A percentile compares a stretch with the other conserved stretches of the same genome.
Evolutionary conservation across 2,888 invertebrate species (phyloP).

Genomic region (Parnassius glacialis): DNA sequence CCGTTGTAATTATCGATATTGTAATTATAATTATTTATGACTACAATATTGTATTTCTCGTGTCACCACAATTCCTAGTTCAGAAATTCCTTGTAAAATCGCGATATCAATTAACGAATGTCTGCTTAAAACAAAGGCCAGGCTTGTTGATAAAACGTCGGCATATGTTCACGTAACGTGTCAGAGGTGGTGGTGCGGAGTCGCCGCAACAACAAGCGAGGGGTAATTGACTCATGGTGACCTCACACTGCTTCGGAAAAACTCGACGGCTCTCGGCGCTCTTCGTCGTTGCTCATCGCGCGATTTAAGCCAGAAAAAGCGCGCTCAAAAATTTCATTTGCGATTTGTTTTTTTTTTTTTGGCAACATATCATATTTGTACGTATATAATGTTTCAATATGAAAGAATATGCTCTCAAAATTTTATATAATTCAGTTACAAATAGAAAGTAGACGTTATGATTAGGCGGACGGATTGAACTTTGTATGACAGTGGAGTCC

Average conservation of each 20-base stretch:
- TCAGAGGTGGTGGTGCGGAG: conserved; percentile 35
- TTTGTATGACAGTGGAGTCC: too few relatives aligned
- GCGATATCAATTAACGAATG: background rate
- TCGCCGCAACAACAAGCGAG: conserved; percentile 32
- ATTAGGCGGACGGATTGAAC: too few relatives aligned
- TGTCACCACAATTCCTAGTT: too few relatives aligned
- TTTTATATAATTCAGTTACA: too few relatives aligned
- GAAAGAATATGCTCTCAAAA: too few relatives aligned
- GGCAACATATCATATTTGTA: background rate
- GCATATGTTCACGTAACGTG: conserved; percentile 21
- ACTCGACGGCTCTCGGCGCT: conserved; percentile 58
- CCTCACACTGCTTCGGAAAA: conserved; percentile 76
- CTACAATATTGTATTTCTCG: too few relatives aligned
- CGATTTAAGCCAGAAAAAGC: conserved; percentile 4
- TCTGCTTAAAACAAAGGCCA: conserved; percentile 3
- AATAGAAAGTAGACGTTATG: too few relatives aligned
- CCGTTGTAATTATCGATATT: too few relatives aligned
- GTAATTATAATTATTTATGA: too few relatives aligned
- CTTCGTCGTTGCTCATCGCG: conserved; percentile 38
- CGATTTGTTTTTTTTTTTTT: conserved; percentile 9
- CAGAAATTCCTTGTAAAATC: background rate
- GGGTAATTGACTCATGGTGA: conserved; percentile 85
- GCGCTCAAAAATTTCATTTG: conserved; percentile 5
- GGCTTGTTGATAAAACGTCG: conserved; percentile 5
- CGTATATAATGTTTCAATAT: too few relatives aligned